phyloP scores from a whole-genome alignment of 2,797 vertebrate species.

The Ctenopoma multispine region DNA sequence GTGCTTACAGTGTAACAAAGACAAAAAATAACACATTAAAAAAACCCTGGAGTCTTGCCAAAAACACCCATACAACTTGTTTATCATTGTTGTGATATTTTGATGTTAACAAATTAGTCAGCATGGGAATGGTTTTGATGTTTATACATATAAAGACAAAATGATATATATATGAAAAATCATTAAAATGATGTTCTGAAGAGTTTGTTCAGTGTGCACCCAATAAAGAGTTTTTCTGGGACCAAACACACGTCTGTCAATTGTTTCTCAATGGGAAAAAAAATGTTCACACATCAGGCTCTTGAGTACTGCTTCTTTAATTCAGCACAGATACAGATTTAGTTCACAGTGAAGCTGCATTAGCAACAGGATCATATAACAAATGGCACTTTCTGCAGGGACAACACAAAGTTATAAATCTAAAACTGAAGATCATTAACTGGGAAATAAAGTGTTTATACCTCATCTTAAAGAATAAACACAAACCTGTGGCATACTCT shows the following conservation, averaged over 20 bases:
- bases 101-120: slow-evolving; percentile 79
- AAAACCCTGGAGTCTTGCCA: slow-evolving; percentile 54
- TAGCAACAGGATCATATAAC: slow-evolving; percentile 24
- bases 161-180: slow-evolving; percentile 27
- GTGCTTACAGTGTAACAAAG: slow-evolving; percentile 69
- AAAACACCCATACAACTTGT: slow-evolving; percentile 47
- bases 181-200: slow-evolving; percentile 76
- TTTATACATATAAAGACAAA: slow-evolving; percentile 53
- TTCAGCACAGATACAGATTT: slow-evolving; percentile 40
- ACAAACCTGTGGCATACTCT: slow-evolving; percentile 23
- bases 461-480: slow-evolving; percentile 17
- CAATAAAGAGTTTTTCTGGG: slow-evolving; percentile 90
- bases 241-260: slow-evolving; percentile 68
- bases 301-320: slow-evolving; percentile 44
- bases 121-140: slow-evolving; percentile 87
- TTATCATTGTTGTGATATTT: slow-evolving; percentile 78
- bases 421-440: slow-evolving; percentile 25
- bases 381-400: slow-evolving; percentile 54
- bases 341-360: slow-evolving; percentile 31
- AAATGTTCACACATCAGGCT: slow-evolving; percentile 4
- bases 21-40: slow-evolving; percentile 37
- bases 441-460: slow-evolving; percentile 12
- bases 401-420: slow-evolving; percentile 33
- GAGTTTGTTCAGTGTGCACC: slow-evolving; percentile 83
- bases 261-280: slow-evolving; percentile 30